Conservation (phyloP, 2,888 invertebrate genomes). For the Cerceris rybyensis region DNA sequence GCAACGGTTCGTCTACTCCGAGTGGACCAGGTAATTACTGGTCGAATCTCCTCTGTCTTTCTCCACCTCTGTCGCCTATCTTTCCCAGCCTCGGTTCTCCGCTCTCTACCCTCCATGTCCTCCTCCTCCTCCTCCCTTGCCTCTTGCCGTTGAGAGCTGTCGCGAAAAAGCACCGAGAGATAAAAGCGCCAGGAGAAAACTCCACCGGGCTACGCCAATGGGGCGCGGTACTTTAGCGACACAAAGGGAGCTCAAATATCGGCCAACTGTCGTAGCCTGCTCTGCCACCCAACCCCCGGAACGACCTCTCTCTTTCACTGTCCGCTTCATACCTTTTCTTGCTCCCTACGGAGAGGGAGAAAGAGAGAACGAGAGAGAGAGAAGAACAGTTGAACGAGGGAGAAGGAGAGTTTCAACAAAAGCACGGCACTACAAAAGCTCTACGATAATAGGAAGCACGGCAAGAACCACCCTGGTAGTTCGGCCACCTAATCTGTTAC, state of each 20-base stretch:
- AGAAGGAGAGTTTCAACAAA: constrained; percentile 57
- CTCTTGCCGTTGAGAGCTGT: constrained; percentile 52
- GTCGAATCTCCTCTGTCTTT: constrained; percentile 61
- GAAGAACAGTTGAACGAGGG: constrained; percentile 17
- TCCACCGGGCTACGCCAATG: constrained; percentile 60
- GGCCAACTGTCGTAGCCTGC: constrained; percentile 78
- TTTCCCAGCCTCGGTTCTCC: constrained; percentile 29
- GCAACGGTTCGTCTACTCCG: constrained; percentile 69
- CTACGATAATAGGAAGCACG: constrained; percentile 67
- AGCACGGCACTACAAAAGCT: constrained; percentile 69
- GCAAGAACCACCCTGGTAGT: constrained; percentile 69
- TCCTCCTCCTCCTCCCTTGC: constrained; percentile 36
- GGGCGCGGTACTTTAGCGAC: constrained; percentile 71
- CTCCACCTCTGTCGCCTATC: constrained; percentile 53
- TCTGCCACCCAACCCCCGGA: constrained; percentile 59
- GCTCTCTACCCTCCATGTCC: constrained; percentile 4
- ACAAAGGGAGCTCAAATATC: constrained; percentile 79
- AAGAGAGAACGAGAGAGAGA: constrained; percentile 4
- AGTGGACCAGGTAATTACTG: constrained; percentile 73
- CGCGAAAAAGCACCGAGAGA: constrained; percentile 55
- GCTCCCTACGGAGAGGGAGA: constrained; percentile 41
- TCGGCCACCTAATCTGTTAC: constrained; percentile 79
- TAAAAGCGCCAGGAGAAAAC: constrained; percentile 68
- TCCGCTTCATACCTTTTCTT: constrained; percentile 58
- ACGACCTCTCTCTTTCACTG: constrained; percentile 64